Evolutionary conservation across 2,888 invertebrate genomes (phyloP).

Genomic region (Agonopterix alstromeriana): DNA sequence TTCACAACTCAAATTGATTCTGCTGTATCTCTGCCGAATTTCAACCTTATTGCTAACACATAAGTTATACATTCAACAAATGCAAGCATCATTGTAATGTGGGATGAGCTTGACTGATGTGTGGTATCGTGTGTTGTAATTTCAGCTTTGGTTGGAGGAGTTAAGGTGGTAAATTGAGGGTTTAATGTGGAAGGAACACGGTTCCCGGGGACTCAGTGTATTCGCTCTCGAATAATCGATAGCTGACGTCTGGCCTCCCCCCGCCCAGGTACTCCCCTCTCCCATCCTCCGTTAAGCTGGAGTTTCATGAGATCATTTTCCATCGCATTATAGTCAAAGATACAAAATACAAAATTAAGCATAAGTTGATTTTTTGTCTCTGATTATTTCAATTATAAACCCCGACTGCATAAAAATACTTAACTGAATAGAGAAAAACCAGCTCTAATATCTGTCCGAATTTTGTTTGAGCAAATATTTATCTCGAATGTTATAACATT

Average conservation of each 20-base stretch:
- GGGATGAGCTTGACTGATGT: slow-evolving; percentile 51
- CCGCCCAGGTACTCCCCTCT: slow-evolving; percentile 50
- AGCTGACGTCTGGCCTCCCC: slow-evolving; percentile 69
- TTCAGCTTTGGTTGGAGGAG: slow-evolving; percentile 24
- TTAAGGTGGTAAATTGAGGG: slow-evolving; percentile 37
- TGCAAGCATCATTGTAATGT: slow-evolving; percentile 37
- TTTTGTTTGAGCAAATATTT: too few species aligned
- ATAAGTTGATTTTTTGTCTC: too few species aligned
- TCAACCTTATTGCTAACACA: slow-evolving; percentile 1
- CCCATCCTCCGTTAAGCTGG: slow-evolving; percentile 29
- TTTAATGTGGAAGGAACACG: slow-evolving; percentile 40
- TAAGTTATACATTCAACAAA: slow-evolving; percentile 15
- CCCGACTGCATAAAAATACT: too few species aligned
- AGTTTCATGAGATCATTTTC: slow-evolving; percentile 15
- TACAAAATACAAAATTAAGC: too few species aligned
- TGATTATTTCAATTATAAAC: too few species aligned
- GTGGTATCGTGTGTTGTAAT: slow-evolving; percentile 24
- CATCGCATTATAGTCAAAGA: not conserved
- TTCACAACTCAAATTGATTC: slow-evolving; percentile 5
- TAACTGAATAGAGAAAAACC: too few species aligned
- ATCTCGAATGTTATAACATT: too few species aligned
- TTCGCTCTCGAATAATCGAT: slow-evolving; percentile 75
- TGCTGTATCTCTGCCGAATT: not conserved
- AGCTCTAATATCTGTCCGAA: too few species aligned
- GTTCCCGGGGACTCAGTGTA: slow-evolving; percentile 48